Evolutionary conservation across 2,113 vertebrate genomes (phyloP), one percentile per base, ranked within the genome.

Genomic region (Deroptyus accipitrinus): DNA sequence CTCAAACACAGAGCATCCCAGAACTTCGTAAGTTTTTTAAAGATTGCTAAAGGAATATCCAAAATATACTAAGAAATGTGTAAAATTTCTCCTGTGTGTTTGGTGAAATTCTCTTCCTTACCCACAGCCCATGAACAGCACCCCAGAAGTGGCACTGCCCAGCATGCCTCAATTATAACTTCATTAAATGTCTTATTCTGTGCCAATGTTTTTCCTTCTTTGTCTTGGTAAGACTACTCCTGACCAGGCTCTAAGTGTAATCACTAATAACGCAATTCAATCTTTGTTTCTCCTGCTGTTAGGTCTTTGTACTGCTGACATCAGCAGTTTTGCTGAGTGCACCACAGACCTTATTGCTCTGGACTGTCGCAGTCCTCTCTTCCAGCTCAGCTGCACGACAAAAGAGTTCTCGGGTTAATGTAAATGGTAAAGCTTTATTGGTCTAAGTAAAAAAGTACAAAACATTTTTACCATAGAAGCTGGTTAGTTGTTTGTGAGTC

Each of bases 381-480:
- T 22, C 77, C 19, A 11, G 17, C n/a, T 72, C 9, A 3, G 8
- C 57, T 66, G 57, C 1, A 61, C 9, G 59, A 64, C 33, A 75
- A 4, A 57, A 33, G n/a, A 61, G 30, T 37, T 35, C 1, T 2
- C 3, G 6, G 31, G 41, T 93, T 67, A 46, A 85, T 91, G 46
- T 35, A 54, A 19, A 76, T 66, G 54, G 61, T 82, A 93, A 55
- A 84, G 14, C 84, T 97, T 97, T 97, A 97, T 95, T 96, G 54
- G 30, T 62, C 59, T 80, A 70, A 63, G 76, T 84, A 83, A 52
- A 94, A 92, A 81, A 75, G 11, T 59, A 92, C 83, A 57, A 72
- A 79, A 52, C 4, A 46, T 42, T 80, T 93, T 94, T 91, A 81
- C 76, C 91, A 6, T 1, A 69, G 37, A 69, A 49, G 13, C 28